Percentiles rank a stretch among this genome's conserved stretches.
Conservation (phyloP, 2,113 vertebrate genomes). For the Salvator merianae region DNA sequence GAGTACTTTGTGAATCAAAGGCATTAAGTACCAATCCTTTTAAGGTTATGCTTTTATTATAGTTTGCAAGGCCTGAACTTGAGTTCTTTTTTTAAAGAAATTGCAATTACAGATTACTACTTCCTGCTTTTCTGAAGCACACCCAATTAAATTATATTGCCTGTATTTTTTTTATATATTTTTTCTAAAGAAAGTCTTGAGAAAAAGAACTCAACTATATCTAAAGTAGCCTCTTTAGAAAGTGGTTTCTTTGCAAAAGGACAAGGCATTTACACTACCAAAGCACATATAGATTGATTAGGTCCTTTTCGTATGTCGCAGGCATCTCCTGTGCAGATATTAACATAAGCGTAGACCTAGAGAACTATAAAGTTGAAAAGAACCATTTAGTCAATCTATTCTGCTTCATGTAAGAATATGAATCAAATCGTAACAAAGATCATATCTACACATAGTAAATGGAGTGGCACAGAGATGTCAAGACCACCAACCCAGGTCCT, state of each 20-base stretch:
- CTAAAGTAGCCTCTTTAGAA: conserved; percentile 20
- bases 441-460: too few relatives aligned
- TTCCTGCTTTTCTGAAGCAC: conserved; percentile 53
- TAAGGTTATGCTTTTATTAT: conserved; percentile 53
- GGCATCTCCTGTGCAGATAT: not conserved
- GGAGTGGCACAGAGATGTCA: too few relatives aligned
- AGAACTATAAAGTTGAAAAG: too few relatives aligned
- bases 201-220: conserved; percentile 9
- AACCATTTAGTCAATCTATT: too few relatives aligned
- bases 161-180: conserved; percentile 1
- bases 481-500: too few relatives aligned
- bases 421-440: too few relatives aligned
- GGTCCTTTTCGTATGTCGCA: not conserved
- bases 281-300: conserved; percentile 25
- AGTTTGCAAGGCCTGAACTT: conserved; percentile 40
- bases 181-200: conserved; percentile 18
- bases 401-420: too few relatives aligned
- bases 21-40: conserved; percentile 57
- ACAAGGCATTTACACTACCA: not conserved
- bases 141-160: conserved; percentile 39
- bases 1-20: conserved; percentile 51
- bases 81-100: conserved; percentile 23
- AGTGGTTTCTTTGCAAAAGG: conserved; percentile 28
- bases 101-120: conserved; percentile 51
- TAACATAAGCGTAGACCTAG: not conserved